These are phyloP conservation scores for Melanitta fusca DNA, from an alignment of 2,797 vertebrate genomes.

Conservation along the genomic window DNA sequence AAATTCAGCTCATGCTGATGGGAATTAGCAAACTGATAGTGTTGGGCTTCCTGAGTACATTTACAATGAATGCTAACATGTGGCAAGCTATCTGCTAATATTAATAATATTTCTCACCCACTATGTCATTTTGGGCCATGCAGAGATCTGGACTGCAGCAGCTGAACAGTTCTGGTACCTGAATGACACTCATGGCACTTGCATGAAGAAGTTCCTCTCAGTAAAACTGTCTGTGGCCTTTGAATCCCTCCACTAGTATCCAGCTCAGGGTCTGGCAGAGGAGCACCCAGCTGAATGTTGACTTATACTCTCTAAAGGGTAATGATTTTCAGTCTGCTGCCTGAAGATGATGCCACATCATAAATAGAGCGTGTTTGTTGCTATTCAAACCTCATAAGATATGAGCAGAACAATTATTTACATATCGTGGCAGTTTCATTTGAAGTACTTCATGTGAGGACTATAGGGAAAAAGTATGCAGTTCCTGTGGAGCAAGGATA, in stretches of 20 bases:
- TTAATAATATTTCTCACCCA: neutral
- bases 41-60: neutral
- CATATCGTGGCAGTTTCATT: neutral
- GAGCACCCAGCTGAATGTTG: neutral
- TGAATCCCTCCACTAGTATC: neutral
- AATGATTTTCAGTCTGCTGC: neutral
- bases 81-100: neutral
- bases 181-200: too few relatives aligned
- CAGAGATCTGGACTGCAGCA: neutral
- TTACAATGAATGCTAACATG: neutral
- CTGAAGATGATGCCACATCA: neutral
- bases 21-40: neutral
- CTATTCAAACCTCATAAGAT: rapidly evolving
- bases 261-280: neutral
- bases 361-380: neutral
- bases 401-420: neutral
- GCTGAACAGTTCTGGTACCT: neutral
- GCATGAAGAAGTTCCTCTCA: neutral
- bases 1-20: neutral
- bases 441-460: neutral
- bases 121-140: neutral
- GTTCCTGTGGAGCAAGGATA: neutral
- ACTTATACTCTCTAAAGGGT: neutral
- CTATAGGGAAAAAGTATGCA: neutral
- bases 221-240: neutral